Percentiles rank a stretch among this genome's conserved stretches.
Evolutionary conservation across 1,140 invertebrate genomes (phyloP).

Genomic region (Papilio polytes): DNA sequence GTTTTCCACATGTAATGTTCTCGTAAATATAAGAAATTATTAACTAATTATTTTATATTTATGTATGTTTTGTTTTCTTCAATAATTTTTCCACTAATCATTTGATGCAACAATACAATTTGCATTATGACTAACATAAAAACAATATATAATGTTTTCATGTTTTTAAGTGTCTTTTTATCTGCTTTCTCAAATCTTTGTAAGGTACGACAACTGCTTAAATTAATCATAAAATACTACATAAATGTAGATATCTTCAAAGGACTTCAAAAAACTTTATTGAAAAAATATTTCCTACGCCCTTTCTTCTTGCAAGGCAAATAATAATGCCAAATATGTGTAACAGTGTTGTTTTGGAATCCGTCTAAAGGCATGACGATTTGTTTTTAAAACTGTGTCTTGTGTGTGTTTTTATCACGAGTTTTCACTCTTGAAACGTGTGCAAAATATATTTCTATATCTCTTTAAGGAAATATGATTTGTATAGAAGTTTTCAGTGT

Average conservation of each 20-base stretch:
- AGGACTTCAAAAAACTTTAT: too few relatives aligned
- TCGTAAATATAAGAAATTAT: slow-evolving; percentile 5
- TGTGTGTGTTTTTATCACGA: background rate
- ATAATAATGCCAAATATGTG: background rate
- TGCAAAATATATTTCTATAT: too few relatives aligned
- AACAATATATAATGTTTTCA: background rate
- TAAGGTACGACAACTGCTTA: slow-evolving; percentile 1
- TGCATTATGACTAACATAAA: background rate
- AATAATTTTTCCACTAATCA: background rate
- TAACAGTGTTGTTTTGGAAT: background rate
- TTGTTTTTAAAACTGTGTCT: background rate
- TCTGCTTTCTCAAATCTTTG: background rate
- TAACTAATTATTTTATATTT: background rate
- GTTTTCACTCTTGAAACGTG: too few relatives aligned
- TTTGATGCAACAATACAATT: background rate
- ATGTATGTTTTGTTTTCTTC: slow-evolving; percentile 2
- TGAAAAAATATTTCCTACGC: background rate
- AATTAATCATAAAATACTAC: background rate
- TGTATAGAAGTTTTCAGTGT: background rate
- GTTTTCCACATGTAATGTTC: slow-evolving; percentile 1
- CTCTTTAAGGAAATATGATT: background rate
- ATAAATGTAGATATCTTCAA: background rate
- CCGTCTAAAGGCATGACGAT: slow-evolving; percentile 1
- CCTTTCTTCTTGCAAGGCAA: background rate
- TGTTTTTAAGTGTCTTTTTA: background rate